Base-by-base conservation (phyloP, 2,113 vertebrate genomes). In the Leucoraja erinaceus region DNA sequence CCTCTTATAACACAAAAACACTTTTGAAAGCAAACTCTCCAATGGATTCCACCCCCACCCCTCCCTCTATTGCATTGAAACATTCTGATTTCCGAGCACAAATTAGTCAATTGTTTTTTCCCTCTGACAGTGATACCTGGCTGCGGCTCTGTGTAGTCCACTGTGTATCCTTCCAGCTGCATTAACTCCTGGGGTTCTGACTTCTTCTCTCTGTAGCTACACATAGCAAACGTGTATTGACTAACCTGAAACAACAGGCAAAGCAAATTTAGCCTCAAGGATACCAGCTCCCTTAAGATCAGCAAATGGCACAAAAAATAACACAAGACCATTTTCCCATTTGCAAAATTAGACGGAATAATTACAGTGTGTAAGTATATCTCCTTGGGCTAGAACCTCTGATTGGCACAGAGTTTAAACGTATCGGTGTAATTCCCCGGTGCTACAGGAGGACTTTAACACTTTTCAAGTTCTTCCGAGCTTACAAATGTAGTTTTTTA, bases 141-240 rank as follows among this genome's bases (percentile, higher is more conserved):
- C 92, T 98, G 98, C 9, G 97, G 98, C 94, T 98, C 97, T 18
- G 98, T 98, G 94, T 99, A 99, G 95, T 99, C 98, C 95, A 99
- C 98, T 16, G 98, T 99, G 94, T 99, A 99, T 86, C 99, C 98
- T 95, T 99, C 99, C 61, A 99, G 96, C 94, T 99, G 99, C 98
- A 99, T 99, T 94, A 99, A 95, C 94, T 99, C 98, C 94, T 99
- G 98, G 78, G 99, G 98, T 94, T 99, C 99, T 0, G 98, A 97
- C 93, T 99, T 99, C 95, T 99, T 99, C 95, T 99, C 98, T 96
- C 98, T 97, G 92, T 99, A 99, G 95, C 98, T 99, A 96, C 99
- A 99, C 98, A 99, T 99, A 88, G 98, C 99, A 94, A 99, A 99
- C 0, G 99, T 99, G 94, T 99, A 99, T 94, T 99, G 99, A 95